phyloP scores from a whole-genome alignment of 2,888 invertebrate genomes.

The Tiliacea aurago region DNA sequence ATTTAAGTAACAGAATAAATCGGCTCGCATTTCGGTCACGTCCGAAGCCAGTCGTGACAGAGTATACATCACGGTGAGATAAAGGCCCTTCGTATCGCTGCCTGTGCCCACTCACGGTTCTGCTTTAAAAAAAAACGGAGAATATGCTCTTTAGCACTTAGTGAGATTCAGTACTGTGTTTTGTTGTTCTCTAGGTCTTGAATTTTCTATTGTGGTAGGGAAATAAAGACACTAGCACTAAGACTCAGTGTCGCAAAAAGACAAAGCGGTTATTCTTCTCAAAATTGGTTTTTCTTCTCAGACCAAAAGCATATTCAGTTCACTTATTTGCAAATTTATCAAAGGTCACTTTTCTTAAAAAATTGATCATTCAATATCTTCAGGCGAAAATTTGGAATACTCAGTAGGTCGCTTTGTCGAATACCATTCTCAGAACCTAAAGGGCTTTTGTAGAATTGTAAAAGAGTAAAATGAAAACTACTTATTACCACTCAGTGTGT shows the following conservation, averaged over 20 bases:
- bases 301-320: background rate
- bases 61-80: constrained; percentile 87
- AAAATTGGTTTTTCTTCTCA: too few relatives aligned
- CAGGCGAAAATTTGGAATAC: background rate
- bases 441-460: background rate
- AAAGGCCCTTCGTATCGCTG: constrained; percentile 82
- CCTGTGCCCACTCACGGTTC: constrained; percentile 78
- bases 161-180: constrained; percentile 54
- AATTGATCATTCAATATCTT: background rate
- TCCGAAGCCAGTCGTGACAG: constrained; percentile 85
- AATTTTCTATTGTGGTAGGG: constrained; percentile 44
- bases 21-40: constrained; percentile 87
- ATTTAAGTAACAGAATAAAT: constrained; percentile 80
- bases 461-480: constrained; percentile 16
- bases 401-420: background rate
- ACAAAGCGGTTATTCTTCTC: too few relatives aligned
- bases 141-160: constrained; percentile 77
- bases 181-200: constrained; percentile 53
- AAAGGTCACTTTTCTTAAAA: background rate
- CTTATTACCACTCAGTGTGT: constrained; percentile 20
- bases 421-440: background rate
- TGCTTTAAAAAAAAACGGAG: constrained; percentile 69
- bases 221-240: constrained; percentile 20
- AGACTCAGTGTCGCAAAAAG: background rate
- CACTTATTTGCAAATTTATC: too few relatives aligned